These are phyloP conservation scores for Drosophila hydei DNA, from an alignment of 1,140 invertebrate species.

Conservation along the genomic window DNA sequence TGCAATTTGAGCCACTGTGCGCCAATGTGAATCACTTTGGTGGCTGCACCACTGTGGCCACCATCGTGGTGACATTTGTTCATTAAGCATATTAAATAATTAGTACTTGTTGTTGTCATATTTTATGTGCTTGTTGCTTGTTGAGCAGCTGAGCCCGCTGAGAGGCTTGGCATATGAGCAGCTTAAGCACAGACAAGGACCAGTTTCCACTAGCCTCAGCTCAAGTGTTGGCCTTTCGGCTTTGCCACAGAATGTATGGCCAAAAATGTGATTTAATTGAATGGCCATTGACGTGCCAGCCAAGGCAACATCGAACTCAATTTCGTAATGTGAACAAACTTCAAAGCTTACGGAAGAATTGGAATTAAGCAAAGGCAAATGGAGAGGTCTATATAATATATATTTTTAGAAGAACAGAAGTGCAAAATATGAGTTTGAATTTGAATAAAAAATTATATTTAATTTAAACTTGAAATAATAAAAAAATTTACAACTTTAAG, in stretches of 20 bases:
- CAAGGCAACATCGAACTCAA: not conserved
- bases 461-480: too few relatives aligned
- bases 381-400: too few relatives aligned
- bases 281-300: conserved; percentile 40
- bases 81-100: conserved; percentile 79
- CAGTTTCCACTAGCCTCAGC: conserved; percentile 52
- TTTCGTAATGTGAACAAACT: too few relatives aligned
- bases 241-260: conserved; percentile 12
- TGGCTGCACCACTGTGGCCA: conserved; percentile 54
- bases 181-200: conserved; percentile 49
- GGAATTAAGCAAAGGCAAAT: too few relatives aligned
- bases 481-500: too few relatives aligned
- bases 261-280: conserved; percentile 59
- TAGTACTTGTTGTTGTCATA: conserved; percentile 78
- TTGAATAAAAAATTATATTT: too few relatives aligned
- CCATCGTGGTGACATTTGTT: conserved; percentile 73
- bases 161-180: conserved; percentile 53
- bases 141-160: conserved; percentile 47
- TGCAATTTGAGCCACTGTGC: conserved; percentile 39
- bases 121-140: conserved; percentile 72
- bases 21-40: conserved; percentile 32
- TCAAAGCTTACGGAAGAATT: too few relatives aligned
- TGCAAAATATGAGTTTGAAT: too few relatives aligned
- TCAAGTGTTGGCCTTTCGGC: conserved; percentile 48
- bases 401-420: too few relatives aligned